Percentiles rank a stretch among this genome's conserved stretches.
These are phyloP conservation scores for Dorcus hopei DNA, from an alignment of 2,888 invertebrate species.

Conservation along the genomic window DNA sequence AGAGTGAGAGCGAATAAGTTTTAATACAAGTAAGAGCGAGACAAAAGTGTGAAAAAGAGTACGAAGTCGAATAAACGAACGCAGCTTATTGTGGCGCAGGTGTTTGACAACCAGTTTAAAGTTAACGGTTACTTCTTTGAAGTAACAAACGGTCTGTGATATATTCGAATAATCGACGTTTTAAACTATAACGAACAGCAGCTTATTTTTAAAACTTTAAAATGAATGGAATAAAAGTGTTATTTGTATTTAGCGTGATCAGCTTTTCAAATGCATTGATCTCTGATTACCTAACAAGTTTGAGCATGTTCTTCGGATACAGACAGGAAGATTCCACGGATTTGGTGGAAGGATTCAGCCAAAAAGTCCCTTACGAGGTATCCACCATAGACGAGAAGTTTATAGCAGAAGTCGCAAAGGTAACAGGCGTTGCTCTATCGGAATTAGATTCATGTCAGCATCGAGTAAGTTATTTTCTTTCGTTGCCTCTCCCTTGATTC, in stretches of 20 bases:
- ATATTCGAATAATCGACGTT: no score
- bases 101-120: no score
- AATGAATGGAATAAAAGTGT: background rate
- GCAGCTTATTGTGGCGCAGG: no score
- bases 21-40: no score
- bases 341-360: constrained; percentile 29
- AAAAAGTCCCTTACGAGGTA: constrained; percentile 55
- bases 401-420: constrained; percentile 58
- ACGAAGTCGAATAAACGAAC: no score
- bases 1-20: no score
- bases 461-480: constrained; percentile 45
- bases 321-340: constrained; percentile 20
- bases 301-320: constrained; percentile 32
- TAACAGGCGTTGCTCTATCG: constrained; percentile 55
- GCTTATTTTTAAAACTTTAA: background rate
- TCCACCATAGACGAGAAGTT: constrained; percentile 59
- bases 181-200: no score
- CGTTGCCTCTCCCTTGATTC: background rate
- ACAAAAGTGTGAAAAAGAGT: no score
- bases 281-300: constrained; percentile 8
- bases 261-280: background rate
- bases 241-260: background rate
- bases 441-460: constrained; percentile 64
- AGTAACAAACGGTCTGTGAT: no score
- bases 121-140: no score